Base-by-base conservation (phyloP, 1,140 invertebrate species). In the Micrasema minimum region DNA sequence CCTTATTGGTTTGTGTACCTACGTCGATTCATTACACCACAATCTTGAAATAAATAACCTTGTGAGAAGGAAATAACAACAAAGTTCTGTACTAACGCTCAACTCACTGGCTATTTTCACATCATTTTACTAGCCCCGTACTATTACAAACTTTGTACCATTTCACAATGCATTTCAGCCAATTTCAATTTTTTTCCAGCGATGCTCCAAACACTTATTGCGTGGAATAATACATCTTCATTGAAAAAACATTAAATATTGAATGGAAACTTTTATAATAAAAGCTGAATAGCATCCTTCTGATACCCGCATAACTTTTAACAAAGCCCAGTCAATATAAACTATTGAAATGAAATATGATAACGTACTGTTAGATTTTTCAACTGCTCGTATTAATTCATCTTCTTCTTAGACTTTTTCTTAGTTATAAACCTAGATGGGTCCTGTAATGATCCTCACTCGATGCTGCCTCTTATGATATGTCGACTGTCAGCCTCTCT, bases 21-120 rank as follows among this genome's bases (percentile, higher is more conserved):
- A 68, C 43, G 37, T 64, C 41, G 38, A n/a, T 26, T 35, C 14
- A 41, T 57, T 55, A 37, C 51, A 37, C 38, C 55, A 68, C 66
- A 68, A 57, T 38, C 66, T 55, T 48, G 66, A 68, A 68, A 55
- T 41, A 68, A 55, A 68, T 68, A 57, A 68, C 38, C 66, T 14
- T 68, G 35, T 35, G 12, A 23, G 23, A 41, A 57, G 37, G 55
- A 55, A n/a, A 57, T 35, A 55, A 41, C 48, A 37, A 23, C 50
- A 51, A 51, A 51, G 5, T 51, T 51, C 2, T 23, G 7, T 10
- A 18, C 11, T 23, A 51, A 23, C 48, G 4, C 16, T 12, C 22
- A 16, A 20, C 48, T 51, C 48, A 4, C 48, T 51, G 48, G 48
- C 20, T 51, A 23, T 22, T 51, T 51, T 51, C 16, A 51, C 20